These are phyloP conservation scores for Chelon labrosus DNA, from an alignment of 2,797 vertebrate species.

Conservation along the genomic window DNA sequence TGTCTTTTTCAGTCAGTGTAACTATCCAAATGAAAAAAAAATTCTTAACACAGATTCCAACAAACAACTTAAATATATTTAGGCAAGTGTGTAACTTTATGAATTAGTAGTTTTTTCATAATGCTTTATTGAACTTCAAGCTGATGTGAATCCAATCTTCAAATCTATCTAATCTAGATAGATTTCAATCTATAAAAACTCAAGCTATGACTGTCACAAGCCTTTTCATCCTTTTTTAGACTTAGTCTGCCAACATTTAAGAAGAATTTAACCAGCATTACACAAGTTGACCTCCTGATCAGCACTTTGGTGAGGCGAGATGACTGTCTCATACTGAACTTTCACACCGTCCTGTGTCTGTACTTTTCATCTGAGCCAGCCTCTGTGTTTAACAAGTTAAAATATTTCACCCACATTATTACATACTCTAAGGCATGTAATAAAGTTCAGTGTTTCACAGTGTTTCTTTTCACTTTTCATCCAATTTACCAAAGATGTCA, in stretches of 20 bases:
- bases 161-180: not conserved
- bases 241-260: not conserved
- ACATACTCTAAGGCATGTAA: not conserved
- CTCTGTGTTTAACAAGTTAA: slow-evolving; percentile 48
- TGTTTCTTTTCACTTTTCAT: too few species aligned
- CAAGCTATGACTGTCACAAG: not conserved
- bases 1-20: not conserved
- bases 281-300: slow-evolving; percentile 32
- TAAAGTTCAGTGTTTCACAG: too few species aligned
- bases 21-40: slow-evolving; percentile 1
- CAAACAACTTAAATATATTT: slow-evolving; percentile 5
- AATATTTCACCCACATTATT: slow-evolving; percentile 26
- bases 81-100: slow-evolving; percentile 2
- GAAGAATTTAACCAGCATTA: not conserved
- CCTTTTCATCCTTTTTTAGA: not conserved
- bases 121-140: slow-evolving; percentile 1
- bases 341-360: slow-evolving; percentile 48
- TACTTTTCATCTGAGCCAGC: slow-evolving; percentile 40
- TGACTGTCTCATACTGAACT: slow-evolving; percentile 39
- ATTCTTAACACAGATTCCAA: slow-evolving; percentile 6
- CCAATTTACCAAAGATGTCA: too few species aligned
- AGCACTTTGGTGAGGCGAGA: slow-evolving; percentile 30
- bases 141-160: slow-evolving; percentile 9
- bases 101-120: not conserved
- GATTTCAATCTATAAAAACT: slow-evolving; percentile 13